phyloP scores from a whole-genome alignment of 2,888 invertebrate genomes.

The Celastrina argiolus region DNA sequence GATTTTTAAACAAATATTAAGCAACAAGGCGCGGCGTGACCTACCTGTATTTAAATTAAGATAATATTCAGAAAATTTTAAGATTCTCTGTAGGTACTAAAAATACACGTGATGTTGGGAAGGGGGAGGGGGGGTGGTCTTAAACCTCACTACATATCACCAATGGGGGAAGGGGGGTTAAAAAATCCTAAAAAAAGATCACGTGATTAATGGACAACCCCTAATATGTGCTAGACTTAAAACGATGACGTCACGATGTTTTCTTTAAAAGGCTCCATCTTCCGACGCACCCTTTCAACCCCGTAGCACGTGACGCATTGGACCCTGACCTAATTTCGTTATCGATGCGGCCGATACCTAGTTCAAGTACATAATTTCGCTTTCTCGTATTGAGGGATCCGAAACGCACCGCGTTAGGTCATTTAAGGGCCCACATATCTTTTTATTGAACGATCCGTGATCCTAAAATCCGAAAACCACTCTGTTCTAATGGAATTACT shows the following conservation, averaged over 20 bases:
- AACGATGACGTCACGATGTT: not conserved
- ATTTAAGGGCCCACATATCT: not conserved
- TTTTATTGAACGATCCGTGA: not conserved
- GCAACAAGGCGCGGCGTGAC: too few relatives aligned
- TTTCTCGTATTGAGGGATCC: slow-evolving; percentile 40
- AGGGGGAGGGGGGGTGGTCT: too few relatives aligned
- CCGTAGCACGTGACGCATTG: slow-evolving; percentile 26
- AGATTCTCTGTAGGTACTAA: too few relatives aligned
- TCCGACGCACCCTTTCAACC: slow-evolving; percentile 14
- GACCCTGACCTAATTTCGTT: slow-evolving; percentile 63
- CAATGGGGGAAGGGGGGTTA: too few relatives aligned
- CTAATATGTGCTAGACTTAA: not conserved
- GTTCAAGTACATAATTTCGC: slow-evolving; percentile 59
- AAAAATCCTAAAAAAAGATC: not conserved
- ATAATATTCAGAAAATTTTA: too few relatives aligned
- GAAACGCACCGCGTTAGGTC: not conserved
- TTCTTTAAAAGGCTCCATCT: not conserved
- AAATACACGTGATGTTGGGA: too few relatives aligned
- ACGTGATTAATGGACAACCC: not conserved
- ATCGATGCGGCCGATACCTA: slow-evolving; percentile 54
- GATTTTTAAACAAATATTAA: too few relatives aligned
- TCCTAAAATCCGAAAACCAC: not conserved
- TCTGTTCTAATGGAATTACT: not conserved
- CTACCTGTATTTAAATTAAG: too few relatives aligned
- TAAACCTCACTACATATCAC: too few relatives aligned